Evolutionary conservation across 2,888 invertebrate genomes (phyloP), one percentile per base, ranked within the genome.

Genomic region (Phorcus lineatus): DNA sequence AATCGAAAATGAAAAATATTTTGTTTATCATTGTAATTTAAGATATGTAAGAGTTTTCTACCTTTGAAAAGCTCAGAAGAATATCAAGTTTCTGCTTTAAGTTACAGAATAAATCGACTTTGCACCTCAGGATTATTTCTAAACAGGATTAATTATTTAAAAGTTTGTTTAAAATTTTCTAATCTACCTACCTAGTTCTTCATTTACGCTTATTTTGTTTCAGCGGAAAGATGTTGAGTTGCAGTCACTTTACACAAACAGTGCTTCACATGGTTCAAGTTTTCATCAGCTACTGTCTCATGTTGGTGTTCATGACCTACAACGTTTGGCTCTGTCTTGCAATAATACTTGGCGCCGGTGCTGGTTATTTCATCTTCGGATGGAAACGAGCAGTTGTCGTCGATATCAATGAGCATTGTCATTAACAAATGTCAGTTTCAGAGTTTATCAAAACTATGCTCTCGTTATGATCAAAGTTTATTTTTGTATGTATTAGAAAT

Each of bases 281-380:
- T 91, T 95, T 97, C 81, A 94, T 98, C 84, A 97, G 97, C 87
- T 98, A 98, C 94, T 96, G 98, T 94, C 95, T 98, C 76, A 98
- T 98, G 98, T 94, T 98, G 93, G 97, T 98, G 88, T 98, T 98
- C 93, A 98, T 98, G 98, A 98, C 98, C 0, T 98, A 97, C 95
- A 98, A 98, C 92, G 96, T 96, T 22, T 98, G 97, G 97, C 95
- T 99, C 81, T 98, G 98, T 93, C 92, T 97, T 74, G 97, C 97
- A 0, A 97, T 98, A 0, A 96, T 97, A 0, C 91, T 97, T 13
- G 98, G 98, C 62, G 97, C 97, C 1, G 97, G 96, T 0, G 95
- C 96, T 16, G 98, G 98, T 28, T 98, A 98, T 94, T 98, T 98
- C 94, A 94, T 98, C 62, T 98, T 98, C 92, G 98, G 98, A 80